Percentiles rank a stretch among this genome's conserved stretches.
phyloP scores from a whole-genome alignment of 2,797 vertebrate genomes.

The Leptoclinus maculatus region DNA sequence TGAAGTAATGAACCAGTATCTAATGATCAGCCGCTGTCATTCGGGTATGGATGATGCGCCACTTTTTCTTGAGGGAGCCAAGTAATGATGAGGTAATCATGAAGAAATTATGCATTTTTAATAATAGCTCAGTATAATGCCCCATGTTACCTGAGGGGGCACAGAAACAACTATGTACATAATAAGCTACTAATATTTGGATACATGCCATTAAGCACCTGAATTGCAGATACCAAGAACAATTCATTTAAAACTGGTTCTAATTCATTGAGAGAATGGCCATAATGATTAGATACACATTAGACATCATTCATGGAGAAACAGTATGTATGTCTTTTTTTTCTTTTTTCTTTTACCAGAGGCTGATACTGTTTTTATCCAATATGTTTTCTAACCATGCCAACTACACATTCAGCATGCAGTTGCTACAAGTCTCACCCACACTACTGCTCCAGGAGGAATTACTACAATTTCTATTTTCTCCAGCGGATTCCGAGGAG shows the following conservation, averaged over 20 bases:
- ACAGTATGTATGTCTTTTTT: neutral
- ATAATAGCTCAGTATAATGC: constrained; percentile 29
- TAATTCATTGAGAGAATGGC: constrained; percentile 25
- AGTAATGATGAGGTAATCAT: constrained; percentile 37
- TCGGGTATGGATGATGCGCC: neutral
- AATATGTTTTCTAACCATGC: constrained; percentile 10
- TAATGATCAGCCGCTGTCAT: neutral
- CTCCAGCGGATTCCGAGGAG: constrained; percentile 27
- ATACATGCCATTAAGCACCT: constrained; percentile 30
- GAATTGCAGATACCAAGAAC: constrained; percentile 17
- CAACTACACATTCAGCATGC: constrained; percentile 6
- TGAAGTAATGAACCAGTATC: neutral
- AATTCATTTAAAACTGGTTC: neutral
- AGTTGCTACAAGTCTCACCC: constrained; percentile 3
- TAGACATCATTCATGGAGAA: neutral
- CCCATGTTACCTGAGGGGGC: constrained; percentile 22
- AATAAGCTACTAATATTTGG: constrained; percentile 13
- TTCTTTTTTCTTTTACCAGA: neutral
- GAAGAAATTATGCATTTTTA: constrained; percentile 49
- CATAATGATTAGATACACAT: constrained; percentile 4
- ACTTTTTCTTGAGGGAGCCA: constrained; percentile 12
- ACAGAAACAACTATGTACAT: constrained; percentile 15
- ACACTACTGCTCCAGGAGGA: constrained; percentile 6
- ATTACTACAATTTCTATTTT: constrained; percentile 17
- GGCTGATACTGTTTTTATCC: neutral